phyloP scores from a whole-genome alignment of 2,888 invertebrate genomes.

The Sericinus montela region DNA sequence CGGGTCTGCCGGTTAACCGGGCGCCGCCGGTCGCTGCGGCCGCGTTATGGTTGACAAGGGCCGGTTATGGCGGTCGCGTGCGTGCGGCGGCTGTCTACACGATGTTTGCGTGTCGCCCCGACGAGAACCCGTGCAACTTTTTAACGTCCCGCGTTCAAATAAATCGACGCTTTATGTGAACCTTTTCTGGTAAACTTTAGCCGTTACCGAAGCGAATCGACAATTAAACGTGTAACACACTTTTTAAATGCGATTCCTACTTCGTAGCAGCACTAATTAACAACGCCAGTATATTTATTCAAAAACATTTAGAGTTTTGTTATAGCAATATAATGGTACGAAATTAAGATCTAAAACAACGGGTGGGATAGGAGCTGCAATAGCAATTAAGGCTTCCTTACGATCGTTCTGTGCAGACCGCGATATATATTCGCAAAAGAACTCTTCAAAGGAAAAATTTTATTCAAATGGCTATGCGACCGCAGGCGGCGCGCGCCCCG shows the following conservation, averaged over 20 bases:
- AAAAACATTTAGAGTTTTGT: not conserved
- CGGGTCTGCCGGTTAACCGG: constrained; percentile 41
- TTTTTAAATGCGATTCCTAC: too few species aligned
- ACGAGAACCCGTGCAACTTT: constrained; percentile 24
- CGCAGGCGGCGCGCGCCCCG: constrained; percentile 60
- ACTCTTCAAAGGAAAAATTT: constrained; percentile 67
- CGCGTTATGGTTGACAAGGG: constrained; percentile 76
- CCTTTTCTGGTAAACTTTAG: not conserved
- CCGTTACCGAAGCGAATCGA: not conserved
- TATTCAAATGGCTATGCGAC: constrained; percentile 73
- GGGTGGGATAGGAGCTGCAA: constrained; percentile 21
- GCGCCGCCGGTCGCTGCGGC: constrained; percentile 53
- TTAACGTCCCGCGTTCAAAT: constrained; percentile 16
- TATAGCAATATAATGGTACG: constrained; percentile 1
- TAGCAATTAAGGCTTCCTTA: constrained; percentile 29
- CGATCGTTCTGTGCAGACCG: constrained; percentile 31
- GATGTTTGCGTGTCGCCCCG: constrained; percentile 42
- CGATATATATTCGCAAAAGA: constrained; percentile 67
- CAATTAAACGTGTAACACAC: too few species aligned
- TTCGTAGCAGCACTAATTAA: not conserved
- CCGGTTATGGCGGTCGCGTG: constrained; percentile 58
- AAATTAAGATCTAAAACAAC: constrained; percentile 3
- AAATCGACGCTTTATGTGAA: not conserved
- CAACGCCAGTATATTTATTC: not conserved
- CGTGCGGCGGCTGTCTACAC: constrained; percentile 43